Evolutionary conservation across 2,113 vertebrate species (phyloP), one percentile per base, ranked within the genome.

Genomic region (Heloderma charlesbogerti): DNA sequence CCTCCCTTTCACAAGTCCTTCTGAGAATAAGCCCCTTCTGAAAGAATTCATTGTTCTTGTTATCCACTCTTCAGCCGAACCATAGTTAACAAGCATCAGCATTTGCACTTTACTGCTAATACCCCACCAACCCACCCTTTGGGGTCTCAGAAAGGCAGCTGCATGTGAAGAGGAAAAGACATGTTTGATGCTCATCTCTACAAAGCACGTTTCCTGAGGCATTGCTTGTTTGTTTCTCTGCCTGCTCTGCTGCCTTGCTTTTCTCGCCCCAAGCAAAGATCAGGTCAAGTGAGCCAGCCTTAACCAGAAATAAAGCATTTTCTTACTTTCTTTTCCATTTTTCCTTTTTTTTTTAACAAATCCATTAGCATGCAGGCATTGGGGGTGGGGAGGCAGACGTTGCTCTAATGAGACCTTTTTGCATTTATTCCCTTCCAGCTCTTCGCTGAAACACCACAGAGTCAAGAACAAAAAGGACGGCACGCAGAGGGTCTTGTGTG

Each of bases 331-430:
- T 63, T 45, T 84, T 29, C 22, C 8, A 15, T 54, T 54, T 34
- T 48, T 25, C 10, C 3, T 71, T 48, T 7, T 43, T 51, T 45
- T 43, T 34, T 48, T 1, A 16, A 48, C 80, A 95, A 63, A 63
- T 27, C 34, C 90, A 43, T 92, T 92, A 94, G 60, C 37, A n/a
- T 18, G 85, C 71, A 91, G 54, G 86, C 89, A 91, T 88, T 80
- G 9, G 86, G 89, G 78, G 0, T 0, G 0, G 0, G 45, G 54
- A 69, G 40, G 60, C 8, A 89, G 90, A 63, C 37, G 25, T 57
- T 69, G 60, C 88, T 92, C 90, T 95, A 96, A 96, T 87, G 89
- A 94, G 94, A 91, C 77, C 57, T 45, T 90, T 93, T 3, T 72
- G 31, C 20, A 4, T 48, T 90, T 43, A 40, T 43, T 27, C 82